Base-by-base conservation (phyloP, 2,113 vertebrate species). In the Megaceryle torquata region DNA sequence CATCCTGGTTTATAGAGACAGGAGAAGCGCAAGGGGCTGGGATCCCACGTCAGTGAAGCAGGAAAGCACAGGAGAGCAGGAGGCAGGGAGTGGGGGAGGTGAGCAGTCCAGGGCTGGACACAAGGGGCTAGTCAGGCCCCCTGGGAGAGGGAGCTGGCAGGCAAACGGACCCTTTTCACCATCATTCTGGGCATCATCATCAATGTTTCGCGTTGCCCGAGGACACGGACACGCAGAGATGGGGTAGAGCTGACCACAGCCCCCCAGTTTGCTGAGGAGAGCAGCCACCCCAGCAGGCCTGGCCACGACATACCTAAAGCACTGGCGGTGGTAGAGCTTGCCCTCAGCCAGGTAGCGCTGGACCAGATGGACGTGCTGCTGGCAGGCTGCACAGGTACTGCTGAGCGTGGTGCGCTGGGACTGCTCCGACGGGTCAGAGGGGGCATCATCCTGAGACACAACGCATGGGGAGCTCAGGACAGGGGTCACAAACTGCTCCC, bases 291-390 rank as follows among this genome's bases (percentile, higher is more conserved):
- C 20, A 28, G 4, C n/a, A 19, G 33, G 63, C 43, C 74, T 65
- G 69, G 68, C 83, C 56, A 26, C 0, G 0, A 61, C 89, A 0
- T 94, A 99, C 99, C 99, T 99, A 98, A 99, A 99, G 96, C 99
- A 99, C 97, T 99, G 99, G 59, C 99, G 99, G 96, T 99, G 99
- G 98, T 99, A 99, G 54, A 99, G 98, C 96, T 97, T 99, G 91
- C 99, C 98, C 28, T 99, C 99, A 0, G 98, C 98, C 96, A 99
- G 97, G 96, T 98, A 98, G 78, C 99, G 98, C 98, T 99, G 99
- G 88, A 99, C 99, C 97, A 99, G 97, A 85, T 99, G 99, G 60
- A 99, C 99, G 2, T 99, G 99, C 87, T 99, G 98, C 93, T 98
- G 98, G 95, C 99, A 99, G 97, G 98, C 98, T 0, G 98, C 69